Conservation (phyloP, 2,113 vertebrate species). For the Corythornis cristatus region DNA sequence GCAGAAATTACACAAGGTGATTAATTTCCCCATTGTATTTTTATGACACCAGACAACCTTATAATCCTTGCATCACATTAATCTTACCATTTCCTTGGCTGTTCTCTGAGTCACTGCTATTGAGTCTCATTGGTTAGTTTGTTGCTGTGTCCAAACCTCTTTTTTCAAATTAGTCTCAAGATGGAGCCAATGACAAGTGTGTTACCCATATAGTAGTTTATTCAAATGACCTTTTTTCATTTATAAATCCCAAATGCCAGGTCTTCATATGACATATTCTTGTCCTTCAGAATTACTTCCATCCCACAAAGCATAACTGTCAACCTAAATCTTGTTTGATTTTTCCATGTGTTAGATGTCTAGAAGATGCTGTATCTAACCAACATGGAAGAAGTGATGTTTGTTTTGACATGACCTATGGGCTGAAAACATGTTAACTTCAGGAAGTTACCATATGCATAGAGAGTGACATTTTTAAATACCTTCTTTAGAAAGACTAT, state of each 20-base stretch:
- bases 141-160: neutral
- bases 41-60: neutral
- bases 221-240: conserved; percentile 8
- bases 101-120: neutral
- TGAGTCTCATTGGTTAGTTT: neutral
- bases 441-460: neutral
- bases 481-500: neutral
- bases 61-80: neutral
- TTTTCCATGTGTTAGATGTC: neutral
- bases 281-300: conserved; percentile 3
- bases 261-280: neutral
- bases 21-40: neutral
- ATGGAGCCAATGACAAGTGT: neutral
- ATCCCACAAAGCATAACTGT: neutral
- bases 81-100: neutral
- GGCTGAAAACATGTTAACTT: neutral
- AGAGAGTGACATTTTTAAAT: neutral
- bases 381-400: neutral
- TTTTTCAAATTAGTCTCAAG: conserved; percentile 18
- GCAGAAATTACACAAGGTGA: conserved; percentile 20
- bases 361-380: neutral
- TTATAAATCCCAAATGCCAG: neutral
- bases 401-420: neutral
- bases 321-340: neutral
- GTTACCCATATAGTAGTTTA: conserved; percentile 23